These are phyloP conservation scores for Carcina quercana DNA, from an alignment of 2,888 invertebrate species.

Conservation along the genomic window DNA sequence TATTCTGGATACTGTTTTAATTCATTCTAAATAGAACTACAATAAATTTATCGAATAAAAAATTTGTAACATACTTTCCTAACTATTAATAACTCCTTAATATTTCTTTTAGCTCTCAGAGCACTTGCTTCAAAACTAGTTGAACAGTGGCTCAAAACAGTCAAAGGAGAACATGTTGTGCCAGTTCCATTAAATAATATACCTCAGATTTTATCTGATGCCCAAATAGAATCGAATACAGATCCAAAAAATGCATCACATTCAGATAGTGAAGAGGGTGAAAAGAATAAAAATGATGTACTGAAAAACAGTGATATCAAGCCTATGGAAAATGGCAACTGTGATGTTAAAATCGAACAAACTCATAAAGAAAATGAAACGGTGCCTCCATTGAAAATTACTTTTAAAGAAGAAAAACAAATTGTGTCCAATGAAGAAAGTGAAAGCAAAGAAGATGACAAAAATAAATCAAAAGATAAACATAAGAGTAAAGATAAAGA, in stretches of 20 bases:
- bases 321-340: not conserved
- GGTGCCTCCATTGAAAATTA: slow-evolving; percentile 74
- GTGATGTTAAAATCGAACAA: slow-evolving; percentile 23
- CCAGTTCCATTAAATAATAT: slow-evolving; percentile 52
- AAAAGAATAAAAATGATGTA: not conserved
- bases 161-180: slow-evolving; percentile 82
- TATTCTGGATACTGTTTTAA: too few species aligned
- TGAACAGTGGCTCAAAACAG: slow-evolving; percentile 92
- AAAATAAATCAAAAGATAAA: slow-evolving; percentile 46
- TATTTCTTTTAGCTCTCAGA: slow-evolving; percentile 79
- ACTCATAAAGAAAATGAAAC: slow-evolving; percentile 39
- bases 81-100: too few species aligned
- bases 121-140: slow-evolving; percentile 87
- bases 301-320: slow-evolving; percentile 1
- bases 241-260: slow-evolving; percentile 22
- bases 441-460: slow-evolving; percentile 44
- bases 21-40: too few species aligned
- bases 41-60: too few species aligned
- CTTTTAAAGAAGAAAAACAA: slow-evolving; percentile 83
- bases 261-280: slow-evolving; percentile 1
- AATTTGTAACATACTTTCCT: too few species aligned
- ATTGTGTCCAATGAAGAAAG: slow-evolving; percentile 73
- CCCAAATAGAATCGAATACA: slow-evolving; percentile 29
- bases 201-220: slow-evolving; percentile 45
- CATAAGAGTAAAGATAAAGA: slow-evolving; percentile 52